Base-by-base conservation (phyloP, 2,888 invertebrate species). In the Aplocera efformata region DNA sequence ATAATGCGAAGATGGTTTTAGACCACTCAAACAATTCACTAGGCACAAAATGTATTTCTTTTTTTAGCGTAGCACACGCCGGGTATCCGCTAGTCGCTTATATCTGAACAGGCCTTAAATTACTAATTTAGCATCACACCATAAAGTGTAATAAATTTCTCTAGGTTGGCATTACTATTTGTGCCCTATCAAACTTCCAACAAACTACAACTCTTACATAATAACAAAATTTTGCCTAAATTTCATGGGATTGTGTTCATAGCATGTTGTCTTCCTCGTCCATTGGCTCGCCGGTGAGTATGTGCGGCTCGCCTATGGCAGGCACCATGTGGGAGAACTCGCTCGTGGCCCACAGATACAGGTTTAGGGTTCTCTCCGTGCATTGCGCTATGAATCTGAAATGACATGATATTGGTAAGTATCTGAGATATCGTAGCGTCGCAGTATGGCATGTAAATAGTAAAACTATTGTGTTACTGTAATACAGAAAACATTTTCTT, bases 301-400 rank as follows among this genome's bases (percentile, higher is more conserved):
- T 83, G 53, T 75, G 75, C 0, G 85, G 84, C 42, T 88, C 77
- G 0, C 84, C 91, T n/a, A 93, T 88, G 48, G 92, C 91, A 0
- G 92, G 92, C 43, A 93, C 91, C 79, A 91, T 90, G 63, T 91
- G 91, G 0, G 92, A 90, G 65, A 91, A 91, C 68, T 94, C 94
- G 56, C 91, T 92, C 0, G 94, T 94, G 0, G 95, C 94, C 94
- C 94, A 94, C 6, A 97, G 78, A 72, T 96, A 97, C 32, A 96
- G 90, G 77, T 97, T 96, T 20, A 98, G 74, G 0, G 96, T 97
- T 56, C 94, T 91, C 67, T 97, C 97, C 0, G 98, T 96, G 67
- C 96, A 96, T 60, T 96, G 94, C 0, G 97, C 98, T 60, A 99
- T 97, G 75, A 99, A 99, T 52, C 99, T 88, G 76, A 6, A 73